Percentiles rank a stretch among this genome's conserved stretches.
Conservation (phyloP, 2,113 vertebrate species). For the Macquaria australasica region DNA sequence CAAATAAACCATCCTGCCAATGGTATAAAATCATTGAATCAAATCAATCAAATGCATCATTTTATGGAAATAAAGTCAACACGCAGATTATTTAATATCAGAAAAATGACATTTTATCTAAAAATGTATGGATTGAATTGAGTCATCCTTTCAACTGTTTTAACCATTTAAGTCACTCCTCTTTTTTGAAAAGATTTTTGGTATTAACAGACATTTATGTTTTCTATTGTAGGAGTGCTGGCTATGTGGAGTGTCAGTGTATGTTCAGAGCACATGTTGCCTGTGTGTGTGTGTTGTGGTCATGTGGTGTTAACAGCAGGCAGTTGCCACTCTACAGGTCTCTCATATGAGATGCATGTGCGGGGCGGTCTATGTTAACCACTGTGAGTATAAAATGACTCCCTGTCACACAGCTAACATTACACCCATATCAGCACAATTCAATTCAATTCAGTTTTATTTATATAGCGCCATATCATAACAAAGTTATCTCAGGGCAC, state of each 20-base stretch:
- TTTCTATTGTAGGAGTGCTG: background rate
- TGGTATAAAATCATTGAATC: background rate
- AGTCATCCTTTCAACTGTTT: background rate
- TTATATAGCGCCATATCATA: too few species aligned
- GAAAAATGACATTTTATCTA: background rate
- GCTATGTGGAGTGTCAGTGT: background rate
- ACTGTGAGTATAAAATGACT: slow-evolving; percentile 38
- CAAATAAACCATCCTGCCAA: background rate
- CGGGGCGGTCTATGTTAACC: slow-evolving; percentile 6
- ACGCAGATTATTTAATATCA: background rate
- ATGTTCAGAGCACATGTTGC: slow-evolving; percentile 7
- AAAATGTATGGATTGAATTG: background rate
- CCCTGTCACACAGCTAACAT: slow-evolving; percentile 25
- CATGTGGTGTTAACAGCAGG: slow-evolving; percentile 7
- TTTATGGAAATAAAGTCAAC: background rate
- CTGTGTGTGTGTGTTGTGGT: slow-evolving; percentile 29
- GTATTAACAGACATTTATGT: background rate
- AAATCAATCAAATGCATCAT: background rate
- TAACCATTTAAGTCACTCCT: background rate
- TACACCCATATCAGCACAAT: slow-evolving; percentile 27
- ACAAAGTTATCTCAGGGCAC: too few species aligned
- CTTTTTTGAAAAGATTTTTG: background rate
- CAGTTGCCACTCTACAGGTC: slow-evolving; percentile 12
- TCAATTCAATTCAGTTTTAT: too few species aligned
- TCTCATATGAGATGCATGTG: slow-evolving; percentile 25